These are phyloP conservation scores for Rhodophaea formosa DNA, from an alignment of 2,888 invertebrate species.

Conservation along the genomic window DNA sequence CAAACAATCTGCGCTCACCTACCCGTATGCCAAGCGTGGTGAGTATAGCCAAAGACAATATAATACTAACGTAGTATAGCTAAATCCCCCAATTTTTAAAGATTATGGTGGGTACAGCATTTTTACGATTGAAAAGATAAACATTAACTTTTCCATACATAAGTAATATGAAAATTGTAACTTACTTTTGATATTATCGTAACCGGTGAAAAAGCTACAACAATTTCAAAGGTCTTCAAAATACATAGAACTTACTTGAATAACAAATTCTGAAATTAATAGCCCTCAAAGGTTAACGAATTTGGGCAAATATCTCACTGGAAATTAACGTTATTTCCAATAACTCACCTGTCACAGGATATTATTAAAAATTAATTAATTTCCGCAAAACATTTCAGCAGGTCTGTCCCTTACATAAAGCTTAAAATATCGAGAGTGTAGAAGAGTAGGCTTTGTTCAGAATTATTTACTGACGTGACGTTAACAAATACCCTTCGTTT, in stretches of 20 bases:
- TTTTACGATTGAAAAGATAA: too few species aligned
- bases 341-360: slow-evolving; percentile 8
- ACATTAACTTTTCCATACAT: too few species aligned
- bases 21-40: too few species aligned
- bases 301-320: not conserved
- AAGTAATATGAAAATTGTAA: too few species aligned
- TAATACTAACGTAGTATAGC: too few species aligned
- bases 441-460: not conserved
- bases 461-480: too few species aligned
- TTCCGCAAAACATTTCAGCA: slow-evolving; percentile 7
- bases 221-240: not conserved
- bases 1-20: too few species aligned
- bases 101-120: too few species aligned
- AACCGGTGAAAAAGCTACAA: not conserved
- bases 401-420: slow-evolving; percentile 2
- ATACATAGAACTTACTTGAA: not conserved
- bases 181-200: not conserved
- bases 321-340: not conserved
- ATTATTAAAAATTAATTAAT: slow-evolving; percentile 17
- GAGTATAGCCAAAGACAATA: too few species aligned
- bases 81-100: too few species aligned
- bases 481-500: too few species aligned
- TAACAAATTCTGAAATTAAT: not conserved
- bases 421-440: not conserved
- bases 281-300: not conserved